A percentile compares a stretch with the other conserved stretches of the same genome.
These are phyloP conservation scores for Borostomias antarcticus DNA, from an alignment of 2,797 vertebrate species.

Conservation along the genomic window DNA sequence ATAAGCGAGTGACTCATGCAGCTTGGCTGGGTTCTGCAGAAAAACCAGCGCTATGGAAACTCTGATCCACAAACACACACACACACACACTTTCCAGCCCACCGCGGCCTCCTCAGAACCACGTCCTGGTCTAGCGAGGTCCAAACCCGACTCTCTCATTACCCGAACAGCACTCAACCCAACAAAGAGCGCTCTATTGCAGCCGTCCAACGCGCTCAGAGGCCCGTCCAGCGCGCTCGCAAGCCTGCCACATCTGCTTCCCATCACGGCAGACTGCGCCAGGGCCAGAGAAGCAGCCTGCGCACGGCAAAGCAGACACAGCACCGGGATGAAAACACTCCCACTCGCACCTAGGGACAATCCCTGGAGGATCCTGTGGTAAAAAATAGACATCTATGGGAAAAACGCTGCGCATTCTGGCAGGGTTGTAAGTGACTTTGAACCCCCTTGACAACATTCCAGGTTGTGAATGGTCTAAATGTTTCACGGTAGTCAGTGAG, in stretches of 20 bases:
- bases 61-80: constrained; percentile 49
- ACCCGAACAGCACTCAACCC: constrained; percentile 43
- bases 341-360: neutral
- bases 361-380: neutral
- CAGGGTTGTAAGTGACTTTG: neutral
- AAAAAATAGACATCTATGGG: constrained; percentile 9
- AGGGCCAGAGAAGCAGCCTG: constrained; percentile 18
- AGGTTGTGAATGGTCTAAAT: neutral
- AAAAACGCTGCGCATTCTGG: neutral
- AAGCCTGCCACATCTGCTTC: constrained; percentile 58
- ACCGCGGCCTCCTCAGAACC: constrained; percentile 47
- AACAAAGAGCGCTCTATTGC: constrained; percentile 39
- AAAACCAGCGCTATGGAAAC: constrained; percentile 66
- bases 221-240: constrained; percentile 31
- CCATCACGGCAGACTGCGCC: constrained; percentile 31
- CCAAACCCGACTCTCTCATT: constrained; percentile 55
- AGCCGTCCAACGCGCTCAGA: constrained; percentile 31
- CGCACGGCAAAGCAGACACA: constrained; percentile 23
- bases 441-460: neutral
- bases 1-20: constrained; percentile 68
- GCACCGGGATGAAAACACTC: neutral
- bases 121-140: constrained; percentile 46
- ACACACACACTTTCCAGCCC: constrained; percentile 31
- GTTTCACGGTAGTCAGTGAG: neutral
- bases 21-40: constrained; percentile 46